Evolutionary conservation across 2,797 vertebrate species (phyloP).

Genomic region (Bovichtus diacanthus): DNA sequence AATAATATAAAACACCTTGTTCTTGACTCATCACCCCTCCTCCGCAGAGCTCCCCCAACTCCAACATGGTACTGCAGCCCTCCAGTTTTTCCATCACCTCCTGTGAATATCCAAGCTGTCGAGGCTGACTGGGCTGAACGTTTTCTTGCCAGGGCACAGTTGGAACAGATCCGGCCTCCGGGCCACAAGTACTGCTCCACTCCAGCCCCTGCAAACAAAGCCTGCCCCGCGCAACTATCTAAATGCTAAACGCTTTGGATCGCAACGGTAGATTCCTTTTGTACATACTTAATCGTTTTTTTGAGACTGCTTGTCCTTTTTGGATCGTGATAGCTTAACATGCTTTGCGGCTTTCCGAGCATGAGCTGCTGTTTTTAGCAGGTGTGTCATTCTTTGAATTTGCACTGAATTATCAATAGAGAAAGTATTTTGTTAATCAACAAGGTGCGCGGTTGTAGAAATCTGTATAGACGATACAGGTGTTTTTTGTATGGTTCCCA

Average conservation of each 20-base stretch:
- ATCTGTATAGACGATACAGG: slow-evolving; percentile 18
- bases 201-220: slow-evolving; percentile 80
- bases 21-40: slow-evolving; percentile 65
- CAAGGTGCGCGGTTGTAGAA: slow-evolving; percentile 42
- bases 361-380: slow-evolving; percentile 46
- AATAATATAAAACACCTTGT: slow-evolving; percentile 73
- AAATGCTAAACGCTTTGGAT: slow-evolving; percentile 78
- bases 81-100: slow-evolving; percentile 83
- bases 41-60: slow-evolving; percentile 59
- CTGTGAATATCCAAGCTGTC: slow-evolving; percentile 87
- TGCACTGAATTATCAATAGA: slow-evolving; percentile 39
- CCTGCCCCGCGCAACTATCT: slow-evolving; percentile 77
- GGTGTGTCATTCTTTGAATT: slow-evolving; percentile 49
- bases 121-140: slow-evolving; percentile 78
- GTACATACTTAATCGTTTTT: slow-evolving; percentile 53
- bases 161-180: slow-evolving; percentile 85
- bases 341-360: slow-evolving; percentile 60
- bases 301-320: slow-evolving; percentile 56
- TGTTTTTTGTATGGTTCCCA: slow-evolving; percentile 37
- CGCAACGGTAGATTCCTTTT: slow-evolving; percentile 56
- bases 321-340: slow-evolving; percentile 56
- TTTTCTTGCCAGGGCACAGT: slow-evolving; percentile 85
- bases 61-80: slow-evolving; percentile 64
- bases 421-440: slow-evolving; percentile 40
- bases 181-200: slow-evolving; percentile 76